Conservation (phyloP, 2,113 vertebrate species). For the Bambusicola thoracicus region DNA sequence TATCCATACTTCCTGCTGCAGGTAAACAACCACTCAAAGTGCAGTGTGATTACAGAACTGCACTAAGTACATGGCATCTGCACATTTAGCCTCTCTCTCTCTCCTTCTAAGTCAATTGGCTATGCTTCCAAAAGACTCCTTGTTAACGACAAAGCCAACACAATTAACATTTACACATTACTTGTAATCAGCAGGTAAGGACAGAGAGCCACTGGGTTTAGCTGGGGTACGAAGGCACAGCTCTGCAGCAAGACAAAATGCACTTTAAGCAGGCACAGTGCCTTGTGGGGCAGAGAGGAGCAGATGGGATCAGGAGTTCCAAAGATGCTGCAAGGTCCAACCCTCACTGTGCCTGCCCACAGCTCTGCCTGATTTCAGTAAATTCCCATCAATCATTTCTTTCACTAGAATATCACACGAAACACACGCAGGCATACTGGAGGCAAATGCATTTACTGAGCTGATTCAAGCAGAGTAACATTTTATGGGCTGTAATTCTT, state of each 20-base stretch:
- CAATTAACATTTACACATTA: background rate
- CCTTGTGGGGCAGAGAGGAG: background rate
- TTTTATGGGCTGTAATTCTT: background rate
- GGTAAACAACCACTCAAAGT: background rate
- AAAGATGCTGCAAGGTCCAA: background rate
- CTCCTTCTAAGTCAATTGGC: background rate
- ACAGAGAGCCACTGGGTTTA: background rate
- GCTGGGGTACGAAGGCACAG: background rate
- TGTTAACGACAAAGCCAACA: background rate
- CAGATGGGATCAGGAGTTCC: background rate
- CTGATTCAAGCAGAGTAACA: background rate
- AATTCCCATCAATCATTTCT: background rate
- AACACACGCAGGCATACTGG: background rate
- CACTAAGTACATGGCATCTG: accelerated
- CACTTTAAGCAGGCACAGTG: background rate
- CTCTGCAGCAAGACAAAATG: background rate
- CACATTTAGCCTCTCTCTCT: background rate
- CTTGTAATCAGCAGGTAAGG: background rate
- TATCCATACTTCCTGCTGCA: background rate
- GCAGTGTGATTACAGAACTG: background rate
- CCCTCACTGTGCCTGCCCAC: background rate
- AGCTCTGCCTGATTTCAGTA: background rate
- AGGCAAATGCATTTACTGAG: background rate
- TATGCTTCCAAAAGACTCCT: background rate
- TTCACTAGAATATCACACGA: background rate